Conservation (phyloP, 2,113 vertebrate genomes). For the Indicator maculatus region DNA sequence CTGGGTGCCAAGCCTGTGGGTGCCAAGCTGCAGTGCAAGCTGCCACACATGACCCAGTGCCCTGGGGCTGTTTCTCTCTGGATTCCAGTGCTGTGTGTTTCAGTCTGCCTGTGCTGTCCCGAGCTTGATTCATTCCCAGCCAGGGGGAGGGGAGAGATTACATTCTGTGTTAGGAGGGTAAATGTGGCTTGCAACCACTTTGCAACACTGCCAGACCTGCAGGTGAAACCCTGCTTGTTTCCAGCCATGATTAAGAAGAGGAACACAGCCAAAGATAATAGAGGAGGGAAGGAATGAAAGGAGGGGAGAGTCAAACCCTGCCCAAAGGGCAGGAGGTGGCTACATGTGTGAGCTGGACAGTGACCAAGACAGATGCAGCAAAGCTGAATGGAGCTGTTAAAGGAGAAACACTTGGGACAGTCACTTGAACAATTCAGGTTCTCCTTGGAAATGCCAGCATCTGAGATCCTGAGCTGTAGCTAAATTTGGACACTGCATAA, state of each 20-base stretch:
- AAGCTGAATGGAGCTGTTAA: constrained; percentile 3
- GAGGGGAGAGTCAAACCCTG: constrained; percentile 15
- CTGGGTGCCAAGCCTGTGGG: not conserved
- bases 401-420: not conserved
- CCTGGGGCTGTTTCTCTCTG: not conserved
- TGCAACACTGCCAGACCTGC: constrained; percentile 31
- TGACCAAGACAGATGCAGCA: constrained; percentile 31
- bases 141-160: not conserved
- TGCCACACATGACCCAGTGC: not conserved
- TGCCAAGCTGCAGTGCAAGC: not conserved
- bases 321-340: constrained; percentile 18
- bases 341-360: constrained; percentile 4
- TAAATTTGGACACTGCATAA: not conserved
- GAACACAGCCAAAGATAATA: not conserved
- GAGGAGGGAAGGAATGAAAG: not conserved
- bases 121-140: not conserved
- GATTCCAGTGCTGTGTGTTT: not conserved
- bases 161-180: not conserved
- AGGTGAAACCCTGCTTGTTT: constrained; percentile 48
- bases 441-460: not conserved
- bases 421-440: not conserved
- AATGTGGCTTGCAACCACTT: constrained; percentile 16
- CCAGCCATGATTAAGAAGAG: not conserved
- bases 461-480: not conserved
- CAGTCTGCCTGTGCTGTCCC: not conserved